Evolutionary conservation across 2,888 invertebrate species (phyloP), one percentile per base, ranked within the genome.

Genomic region (Diarsia dahlii): DNA sequence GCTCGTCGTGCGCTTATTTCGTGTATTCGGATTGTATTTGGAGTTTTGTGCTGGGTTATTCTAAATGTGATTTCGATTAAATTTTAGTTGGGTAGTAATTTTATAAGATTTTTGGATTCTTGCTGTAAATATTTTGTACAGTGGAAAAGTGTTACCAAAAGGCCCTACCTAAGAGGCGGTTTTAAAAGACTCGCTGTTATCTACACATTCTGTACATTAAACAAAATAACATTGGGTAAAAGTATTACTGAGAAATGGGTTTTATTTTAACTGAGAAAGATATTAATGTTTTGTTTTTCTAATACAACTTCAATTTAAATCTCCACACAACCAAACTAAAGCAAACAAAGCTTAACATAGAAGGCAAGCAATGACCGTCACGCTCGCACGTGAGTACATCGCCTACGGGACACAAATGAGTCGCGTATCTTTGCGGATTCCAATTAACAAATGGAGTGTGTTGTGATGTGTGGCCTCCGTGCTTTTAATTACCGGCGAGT

Each of bases 401-500:
- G 70, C 39, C 63, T 67, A 4, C 45, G 67, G 66, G 71, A 56
- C 85, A 84, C 81, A 82, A 82, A 84, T 81, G 75, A 74, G n/a
- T 71, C 63, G 58, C 67, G 79, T 85, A 83, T 82, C 87, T 88
- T 87, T 86, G 84, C 84, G 73, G 81, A 82, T 88, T 91, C 87
- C 88, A 92, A 92, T 92, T 91, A 92, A 89, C 91, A 92, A 92
- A 92, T 92, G 91, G 89, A 87, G 84, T 83, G 87, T 80, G 83
- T 76, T 77, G 84, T 80, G 83, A 81, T 66, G 80, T 73, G 76
- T 70, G 86, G 82, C 78, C 79, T 71, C 76, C 78, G 54, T 82
- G 85, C 87, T 89, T 89, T 90, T 87, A 88, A 90, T 89, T 90
- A 90, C 87, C 67, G 78, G 72, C 71, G 86, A 88, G 85, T 87